These are phyloP conservation scores for Amblyteles armatorius DNA, from an alignment of 2,888 invertebrate genomes.

Conservation along the genomic window DNA sequence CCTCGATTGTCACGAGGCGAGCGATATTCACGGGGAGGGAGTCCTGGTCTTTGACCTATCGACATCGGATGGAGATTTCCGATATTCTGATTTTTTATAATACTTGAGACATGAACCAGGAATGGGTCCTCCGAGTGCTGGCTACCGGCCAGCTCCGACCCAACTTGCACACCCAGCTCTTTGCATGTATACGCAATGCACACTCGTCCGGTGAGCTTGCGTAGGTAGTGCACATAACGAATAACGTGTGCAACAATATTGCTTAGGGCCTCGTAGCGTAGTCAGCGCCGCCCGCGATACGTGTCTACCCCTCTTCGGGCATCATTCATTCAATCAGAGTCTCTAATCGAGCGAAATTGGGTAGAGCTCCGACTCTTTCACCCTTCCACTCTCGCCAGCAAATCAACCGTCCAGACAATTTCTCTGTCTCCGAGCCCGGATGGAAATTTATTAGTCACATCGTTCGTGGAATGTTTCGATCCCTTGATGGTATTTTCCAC, in stretches of 20 bases:
- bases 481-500: slow-evolving; percentile 70
- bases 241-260: slow-evolving; percentile 1
- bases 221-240: no score
- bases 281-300: slow-evolving; percentile 28
- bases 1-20: not conserved
- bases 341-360: slow-evolving; percentile 68
- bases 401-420: slow-evolving; percentile 48
- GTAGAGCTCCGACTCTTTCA: slow-evolving; percentile 41
- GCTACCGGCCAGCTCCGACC: no score
- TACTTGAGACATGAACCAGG: not conserved
- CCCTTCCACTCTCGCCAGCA: slow-evolving; percentile 45
- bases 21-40: not conserved
- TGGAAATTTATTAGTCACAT: slow-evolving; percentile 68
- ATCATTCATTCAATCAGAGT: slow-evolving; percentile 70
- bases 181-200: no score
- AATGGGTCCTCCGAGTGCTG: not conserved
- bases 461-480: slow-evolving; percentile 66
- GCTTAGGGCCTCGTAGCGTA: slow-evolving; percentile 37
- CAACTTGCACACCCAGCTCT: no score
- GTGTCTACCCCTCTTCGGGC: slow-evolving; percentile 64
- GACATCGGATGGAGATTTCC: not conserved
- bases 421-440: slow-evolving; percentile 63
- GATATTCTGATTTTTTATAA: not conserved
- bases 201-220: no score
- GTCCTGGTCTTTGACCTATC: not conserved